Evolutionary conservation across 2,113 vertebrate genomes (phyloP), one percentile per base, ranked within the genome.

Genomic region (Delphinus delphis): DNA sequence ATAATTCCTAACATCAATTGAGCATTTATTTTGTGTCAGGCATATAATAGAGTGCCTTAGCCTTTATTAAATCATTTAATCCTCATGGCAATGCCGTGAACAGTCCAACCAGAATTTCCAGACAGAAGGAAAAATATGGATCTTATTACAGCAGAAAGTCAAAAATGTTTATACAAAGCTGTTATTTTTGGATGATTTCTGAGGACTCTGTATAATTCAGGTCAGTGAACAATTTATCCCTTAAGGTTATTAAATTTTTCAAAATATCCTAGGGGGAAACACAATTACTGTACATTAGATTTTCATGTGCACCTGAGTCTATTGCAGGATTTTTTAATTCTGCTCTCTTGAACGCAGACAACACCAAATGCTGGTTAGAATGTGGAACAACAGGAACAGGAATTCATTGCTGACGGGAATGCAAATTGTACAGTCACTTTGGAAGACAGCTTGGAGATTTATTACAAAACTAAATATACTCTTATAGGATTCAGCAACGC

Each of bases 41-140:
- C 13, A 74, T 33, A 36, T 67, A 23, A 71, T 63, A 83, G 18
- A 73, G 41, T 33, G 14, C 50, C 21, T 86, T 93, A 79, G 18
- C 44, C 26, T 95, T 38, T 83, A 73, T 79, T 93, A 93, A 90
- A 33, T 90, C 25, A 90, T 87, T 93, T 20, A 95, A 28, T 74
- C 26, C 82, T 94, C 33, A 90, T 18, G 60, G 50, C 25, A 95
- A 47, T 65, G 31, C 47, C 9, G 18, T 74, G 70, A 80, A 87
- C 25, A 76, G 88, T 41, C 60, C 41, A 96, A 38, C 12, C n/a
- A 96, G 77, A 82, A 83, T 93, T 88, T 97, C 53, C 74, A 85
- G 79, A 91, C 74, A 8, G 17, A 15, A 20, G 12, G 1, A 17
- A 50, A 89, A 81, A 79, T 18, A 70, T 93, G 77, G 82, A 50